Percentiles rank a stretch among this genome's conserved stretches.
Conservation (phyloP, 1,140 invertebrate species). For the Stratiolaelaps scimitus region DNA sequence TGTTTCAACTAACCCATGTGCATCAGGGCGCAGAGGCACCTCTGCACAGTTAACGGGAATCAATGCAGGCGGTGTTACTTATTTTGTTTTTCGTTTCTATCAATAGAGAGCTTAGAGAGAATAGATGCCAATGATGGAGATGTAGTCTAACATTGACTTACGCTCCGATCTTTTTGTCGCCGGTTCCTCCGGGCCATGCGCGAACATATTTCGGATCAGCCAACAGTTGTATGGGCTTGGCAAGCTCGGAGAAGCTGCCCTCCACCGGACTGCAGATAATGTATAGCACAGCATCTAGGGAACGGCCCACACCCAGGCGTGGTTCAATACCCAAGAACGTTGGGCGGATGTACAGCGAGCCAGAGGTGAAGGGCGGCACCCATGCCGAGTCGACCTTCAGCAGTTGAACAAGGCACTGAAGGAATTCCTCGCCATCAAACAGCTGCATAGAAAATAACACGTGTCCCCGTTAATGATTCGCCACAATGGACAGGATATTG, state of each 20-base stretch:
- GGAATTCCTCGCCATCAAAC: conserved; percentile 75
- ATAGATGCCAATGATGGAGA: too few relatives aligned
- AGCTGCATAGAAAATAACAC: conserved; percentile 42
- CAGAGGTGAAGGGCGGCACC: conserved; percentile 68
- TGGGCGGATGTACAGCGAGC: conserved; percentile 88
- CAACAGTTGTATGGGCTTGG: conserved; percentile 61
- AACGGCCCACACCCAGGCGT: conserved; percentile 72
- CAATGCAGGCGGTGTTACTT: neutral
- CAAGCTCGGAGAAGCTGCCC: conserved; percentile 62
- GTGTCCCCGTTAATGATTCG: too few relatives aligned
- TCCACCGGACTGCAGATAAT: conserved; percentile 84
- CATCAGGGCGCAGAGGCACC: too few relatives aligned
- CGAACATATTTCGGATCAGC: conserved; percentile 67
- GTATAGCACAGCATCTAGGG: conserved; percentile 72
- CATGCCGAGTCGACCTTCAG: conserved; percentile 88
- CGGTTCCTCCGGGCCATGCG: conserved; percentile 91
- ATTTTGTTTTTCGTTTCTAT: too few relatives aligned
- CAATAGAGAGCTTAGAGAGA: too few relatives aligned
- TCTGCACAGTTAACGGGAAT: neutral
- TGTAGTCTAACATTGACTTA: neutral
- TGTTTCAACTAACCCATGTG: too few relatives aligned
- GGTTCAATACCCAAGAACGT: conserved; percentile 94
- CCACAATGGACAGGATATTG: neutral
- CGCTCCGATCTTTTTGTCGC: conserved; percentile 80
- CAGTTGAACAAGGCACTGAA: conserved; percentile 71